phyloP scores from a whole-genome alignment of 2,797 vertebrate species.

The Argya squamiceps region DNA sequence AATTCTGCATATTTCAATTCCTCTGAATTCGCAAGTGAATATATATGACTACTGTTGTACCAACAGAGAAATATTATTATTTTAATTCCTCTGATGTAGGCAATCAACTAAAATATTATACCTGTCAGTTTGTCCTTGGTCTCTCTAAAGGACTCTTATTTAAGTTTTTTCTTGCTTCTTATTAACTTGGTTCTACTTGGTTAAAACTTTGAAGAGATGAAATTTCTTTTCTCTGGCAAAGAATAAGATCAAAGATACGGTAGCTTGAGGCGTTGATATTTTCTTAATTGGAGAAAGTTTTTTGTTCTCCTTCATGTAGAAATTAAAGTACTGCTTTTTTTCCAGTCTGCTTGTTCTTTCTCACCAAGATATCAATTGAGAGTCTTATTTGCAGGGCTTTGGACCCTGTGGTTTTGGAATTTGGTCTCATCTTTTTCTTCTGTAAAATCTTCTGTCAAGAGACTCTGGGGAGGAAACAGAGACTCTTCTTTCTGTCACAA shows the following conservation, averaged over 20 bases:
- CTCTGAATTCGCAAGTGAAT: not conserved
- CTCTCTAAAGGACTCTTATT: slow-evolving; percentile 15
- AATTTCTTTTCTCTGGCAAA: slow-evolving; percentile 54
- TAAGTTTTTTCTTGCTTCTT: slow-evolving; percentile 8
- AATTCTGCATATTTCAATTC: not conserved
- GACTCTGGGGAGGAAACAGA: not conserved
- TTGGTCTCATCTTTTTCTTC: not conserved
- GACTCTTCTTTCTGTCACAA: not conserved
- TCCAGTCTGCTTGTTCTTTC: not conserved
- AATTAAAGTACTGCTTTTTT: not conserved
- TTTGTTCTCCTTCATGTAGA: slow-evolving; percentile 16
- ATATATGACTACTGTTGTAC: not conserved
- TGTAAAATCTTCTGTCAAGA: not conserved
- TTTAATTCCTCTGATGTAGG: slow-evolving; percentile 27
- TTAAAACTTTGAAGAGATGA: slow-evolving; percentile 47
- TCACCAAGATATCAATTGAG: not conserved
- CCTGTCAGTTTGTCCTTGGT: slow-evolving; percentile 39
- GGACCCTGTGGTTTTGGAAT: not conserved
- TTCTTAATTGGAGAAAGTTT: slow-evolving; percentile 54
- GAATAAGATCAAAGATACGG: not conserved
- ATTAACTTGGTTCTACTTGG: slow-evolving; percentile 50
- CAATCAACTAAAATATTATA: slow-evolving; percentile 37
- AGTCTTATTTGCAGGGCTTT: not conserved
- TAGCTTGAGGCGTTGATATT: slow-evolving; percentile 40
- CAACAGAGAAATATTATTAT: not conserved